Evolutionary conservation across 2,113 vertebrate genomes (phyloP), one percentile per base, ranked within the genome.

Genomic region (Vimba vimba): DNA sequence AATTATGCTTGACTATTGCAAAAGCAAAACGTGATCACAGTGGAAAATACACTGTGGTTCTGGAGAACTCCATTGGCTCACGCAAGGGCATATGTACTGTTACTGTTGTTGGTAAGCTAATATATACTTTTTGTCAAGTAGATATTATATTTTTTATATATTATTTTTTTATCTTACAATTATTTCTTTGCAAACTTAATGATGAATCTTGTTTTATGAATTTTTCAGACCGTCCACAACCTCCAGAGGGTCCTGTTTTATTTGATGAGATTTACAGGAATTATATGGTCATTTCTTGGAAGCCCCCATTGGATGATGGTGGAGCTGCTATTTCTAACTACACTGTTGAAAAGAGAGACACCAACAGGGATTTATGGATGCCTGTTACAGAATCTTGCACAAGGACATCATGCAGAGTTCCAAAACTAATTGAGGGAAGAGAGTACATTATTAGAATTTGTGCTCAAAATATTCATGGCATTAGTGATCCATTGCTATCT

Each of bases 271-370:
- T 99, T 79, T 97, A 96, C 93, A 97, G 96, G 92, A 96, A 98
- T 90, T 92, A 97, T 91, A 97, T 99, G 97, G 85, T 98, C 33
- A 94, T 99, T 91, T 97, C 97, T 77, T 99, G 98, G 98, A 98
- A 97, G 77, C 97, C 97, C 73, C 98, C 98, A 45, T 93, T 98
- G 87, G 98, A 99, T 90, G 97, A 99, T n/a, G 98, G 98, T 85
- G 98, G 98, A 86, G 97, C 96, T 91, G 93, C 96, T 89, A 92
- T 99, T 88, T 98, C 97, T 89, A 99, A 99, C 94, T 99, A 99
- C 87, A 96, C 99, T 91, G 89, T 99, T 86, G 98, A 99, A 92
- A 99, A 98, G 94, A 97, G 95, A 91, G 98, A 99, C 88, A 92
- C 95, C 85, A 96, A 98, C 92, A 95, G 97, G 93, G 98, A 99